Percentiles rank a stretch among this genome's conserved stretches.
Conservation (phyloP, 92 coral and sea anemone species). For the Hydrozoanthus gracilis region DNA sequence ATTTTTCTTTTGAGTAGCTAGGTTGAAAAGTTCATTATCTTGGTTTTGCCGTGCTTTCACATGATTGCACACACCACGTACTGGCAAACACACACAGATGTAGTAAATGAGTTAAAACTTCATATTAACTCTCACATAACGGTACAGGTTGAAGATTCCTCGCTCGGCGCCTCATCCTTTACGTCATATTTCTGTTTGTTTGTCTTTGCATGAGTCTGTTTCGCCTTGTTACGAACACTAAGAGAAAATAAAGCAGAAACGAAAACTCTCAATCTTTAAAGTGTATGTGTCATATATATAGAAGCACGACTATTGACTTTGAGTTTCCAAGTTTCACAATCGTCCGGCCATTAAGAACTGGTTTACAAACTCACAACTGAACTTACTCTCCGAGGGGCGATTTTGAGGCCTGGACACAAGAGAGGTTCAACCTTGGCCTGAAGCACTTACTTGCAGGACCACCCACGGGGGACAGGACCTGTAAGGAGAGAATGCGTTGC, state of each 20-base stretch:
- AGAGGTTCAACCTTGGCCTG: neutral
- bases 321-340: neutral
- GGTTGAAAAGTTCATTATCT: no score
- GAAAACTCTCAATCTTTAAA: neutral
- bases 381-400: conserved; percentile 43
- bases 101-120: neutral
- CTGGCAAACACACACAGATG: no score
- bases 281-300: neutral
- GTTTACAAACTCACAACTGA: neutral
- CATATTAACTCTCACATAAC: neutral
- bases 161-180: neutral
- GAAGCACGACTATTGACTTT: no score
- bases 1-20: no score
- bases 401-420: conserved; percentile 13
- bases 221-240: conserved; percentile 3
- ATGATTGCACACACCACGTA: no score
- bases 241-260: neutral
- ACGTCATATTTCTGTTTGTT: neutral
- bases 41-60: no score
- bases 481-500: neutral
- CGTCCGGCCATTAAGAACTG: neutral
- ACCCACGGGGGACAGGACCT: conserved; percentile 33
- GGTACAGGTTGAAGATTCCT: neutral
- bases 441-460: conserved; percentile 21
- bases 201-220: neutral